Conservation (phyloP, 2,888 invertebrate genomes). For the Pheosia tremula region DNA sequence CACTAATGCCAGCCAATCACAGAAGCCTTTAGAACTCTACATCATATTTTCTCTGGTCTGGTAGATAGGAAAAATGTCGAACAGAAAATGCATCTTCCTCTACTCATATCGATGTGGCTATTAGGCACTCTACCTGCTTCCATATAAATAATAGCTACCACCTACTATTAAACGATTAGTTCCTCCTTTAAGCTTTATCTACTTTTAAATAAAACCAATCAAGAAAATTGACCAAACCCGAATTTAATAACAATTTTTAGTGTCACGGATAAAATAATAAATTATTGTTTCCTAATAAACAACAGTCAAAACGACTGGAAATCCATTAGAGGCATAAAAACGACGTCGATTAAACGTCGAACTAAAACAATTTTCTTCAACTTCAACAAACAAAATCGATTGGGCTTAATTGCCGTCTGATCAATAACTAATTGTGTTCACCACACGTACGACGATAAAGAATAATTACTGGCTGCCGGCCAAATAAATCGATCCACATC, state of each 20-base stretch:
- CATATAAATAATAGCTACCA: background rate
- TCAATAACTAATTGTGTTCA: slow-evolving; percentile 84
- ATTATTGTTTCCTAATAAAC: slow-evolving; percentile 67
- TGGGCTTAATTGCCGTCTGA: slow-evolving; percentile 81
- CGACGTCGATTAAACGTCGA: slow-evolving; percentile 75
- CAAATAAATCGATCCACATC: slow-evolving; percentile 83
- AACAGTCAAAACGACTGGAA: slow-evolving; percentile 69
- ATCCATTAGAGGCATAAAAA: slow-evolving; percentile 77
- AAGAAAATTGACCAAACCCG: slow-evolving; percentile 11
- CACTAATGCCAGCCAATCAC: too few relatives aligned
- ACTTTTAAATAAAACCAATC: slow-evolving; percentile 1
- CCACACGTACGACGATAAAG: slow-evolving; percentile 82
- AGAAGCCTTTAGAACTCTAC: too few relatives aligned
- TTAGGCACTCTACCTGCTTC: too few relatives aligned
- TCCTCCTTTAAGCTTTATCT: background rate
- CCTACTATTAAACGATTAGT: background rate
- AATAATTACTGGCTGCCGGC: slow-evolving; percentile 83
- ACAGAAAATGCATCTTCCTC: too few relatives aligned
- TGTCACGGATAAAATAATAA: slow-evolving; percentile 40
- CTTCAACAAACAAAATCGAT: slow-evolving; percentile 84
- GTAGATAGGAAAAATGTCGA: too few relatives aligned
- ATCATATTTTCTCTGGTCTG: too few relatives aligned
- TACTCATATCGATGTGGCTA: too few relatives aligned
- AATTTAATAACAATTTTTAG: slow-evolving; percentile 31
- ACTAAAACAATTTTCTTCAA: slow-evolving; percentile 84